Evolutionary conservation across 2,113 vertebrate species (phyloP), one percentile per base, ranked within the genome.

Genomic region (Mobula birostris): DNA sequence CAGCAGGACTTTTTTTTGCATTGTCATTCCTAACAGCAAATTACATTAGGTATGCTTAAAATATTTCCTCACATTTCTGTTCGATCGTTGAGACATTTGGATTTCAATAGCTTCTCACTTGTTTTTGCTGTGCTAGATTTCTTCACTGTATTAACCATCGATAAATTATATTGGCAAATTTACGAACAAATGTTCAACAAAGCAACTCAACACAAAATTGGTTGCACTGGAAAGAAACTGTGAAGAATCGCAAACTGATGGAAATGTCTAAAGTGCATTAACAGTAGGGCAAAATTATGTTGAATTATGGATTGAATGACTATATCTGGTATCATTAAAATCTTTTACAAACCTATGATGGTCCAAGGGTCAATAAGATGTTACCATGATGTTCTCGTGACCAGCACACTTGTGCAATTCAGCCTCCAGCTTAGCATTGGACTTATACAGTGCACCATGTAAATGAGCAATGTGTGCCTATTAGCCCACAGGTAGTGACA

Each of bases 261-360:
- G 21, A 72, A 93, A 93, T 11, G 5, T 93, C 90, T 93, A 74
- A 93, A 93, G 12, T 48, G 21, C 70, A 76, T 56, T 40, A 24
- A 56, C 36, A 56, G 91, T 36, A 93, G 48, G 32, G 36, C 24
- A 93, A 93, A 24, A 48, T 24, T 74, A 56, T 9, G 36, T 12
- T 29, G 68, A 93, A 93, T 93, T 93, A 74, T 93, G 24, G 21
- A 93, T 93, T 40, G 36, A 93, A 93, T 36, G 27, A 36, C 7
- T 74, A 70, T 15, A 76, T 74, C 19, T 74, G 48, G 70, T 27
- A 93, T 72, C 91, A 72, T 72, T 76, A 48, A 76, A 74, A 48
- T 56, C 70, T 93, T 76, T 93, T 40, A 21, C 24, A 74, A 70
- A 56, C 40, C 32, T 72, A 36, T 74, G 12, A 74, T 56, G 1